Conservation (phyloP, 2,113 vertebrate species). For the Planiliza haematocheilus region DNA sequence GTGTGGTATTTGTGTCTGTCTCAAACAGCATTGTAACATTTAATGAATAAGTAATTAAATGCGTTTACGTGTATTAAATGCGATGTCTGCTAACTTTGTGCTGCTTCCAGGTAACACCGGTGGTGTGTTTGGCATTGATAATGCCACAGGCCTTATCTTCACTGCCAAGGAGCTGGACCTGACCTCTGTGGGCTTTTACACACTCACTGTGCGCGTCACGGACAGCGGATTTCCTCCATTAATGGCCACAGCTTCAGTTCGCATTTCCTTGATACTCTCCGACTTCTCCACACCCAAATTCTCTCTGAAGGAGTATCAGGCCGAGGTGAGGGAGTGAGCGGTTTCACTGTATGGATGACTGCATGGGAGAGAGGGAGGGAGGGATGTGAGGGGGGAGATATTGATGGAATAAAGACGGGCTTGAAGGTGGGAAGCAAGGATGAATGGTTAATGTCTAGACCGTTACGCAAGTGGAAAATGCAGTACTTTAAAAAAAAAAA, state of each 20-base stretch:
- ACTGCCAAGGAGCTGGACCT: slow-evolving; percentile 90
- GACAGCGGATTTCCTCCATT: slow-evolving; percentile 92
- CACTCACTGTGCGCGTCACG: slow-evolving; percentile 89
- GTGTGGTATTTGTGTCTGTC: slow-evolving; percentile 69
- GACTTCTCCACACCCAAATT: slow-evolving; percentile 94
- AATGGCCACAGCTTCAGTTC: slow-evolving; percentile 90
- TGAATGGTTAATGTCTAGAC: slow-evolving; percentile 6
- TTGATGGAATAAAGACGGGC: not conserved
- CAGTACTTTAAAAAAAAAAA: not conserved
- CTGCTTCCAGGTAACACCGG: slow-evolving; percentile 89
- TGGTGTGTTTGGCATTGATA: slow-evolving; percentile 92
- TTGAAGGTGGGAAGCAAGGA: not conserved
- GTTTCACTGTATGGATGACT: not conserved
- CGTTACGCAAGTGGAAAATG: slow-evolving; percentile 3
- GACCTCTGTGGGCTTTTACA: slow-evolving; percentile 88
- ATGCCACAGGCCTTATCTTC: slow-evolving; percentile 91
- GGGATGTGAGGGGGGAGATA: not conserved
- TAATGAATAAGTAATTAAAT: slow-evolving; percentile 7
- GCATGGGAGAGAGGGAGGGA: not conserved
- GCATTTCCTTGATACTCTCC: slow-evolving; percentile 91
- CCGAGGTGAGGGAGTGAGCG: slow-evolving; percentile 80
- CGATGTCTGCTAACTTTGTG: slow-evolving; percentile 34
- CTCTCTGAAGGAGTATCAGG: slow-evolving; percentile 91
- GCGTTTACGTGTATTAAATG: too few species aligned
- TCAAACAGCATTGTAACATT: not conserved